Conservation (phyloP, 2,888 invertebrate genomes). For the Scaeva pyrastri region DNA sequence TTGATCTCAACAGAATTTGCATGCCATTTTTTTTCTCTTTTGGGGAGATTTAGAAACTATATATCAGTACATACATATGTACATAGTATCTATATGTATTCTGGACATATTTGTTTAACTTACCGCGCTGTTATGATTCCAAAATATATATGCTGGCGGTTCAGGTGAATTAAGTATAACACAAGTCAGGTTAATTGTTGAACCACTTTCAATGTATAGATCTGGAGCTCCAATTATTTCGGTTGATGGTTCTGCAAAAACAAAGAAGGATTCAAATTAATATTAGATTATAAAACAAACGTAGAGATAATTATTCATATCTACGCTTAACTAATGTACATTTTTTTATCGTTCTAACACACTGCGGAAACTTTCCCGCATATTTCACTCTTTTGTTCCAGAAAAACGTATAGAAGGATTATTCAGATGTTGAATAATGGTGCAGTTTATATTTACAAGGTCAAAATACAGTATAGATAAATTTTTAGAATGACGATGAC, state of each 20-base stretch:
- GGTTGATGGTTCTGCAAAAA: constrained; percentile 92
- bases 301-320: background rate
- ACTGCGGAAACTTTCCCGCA: background rate
- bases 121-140: constrained; percentile 97
- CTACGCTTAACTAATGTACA: background rate
- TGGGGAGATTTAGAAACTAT: too few relatives aligned
- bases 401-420: background rate
- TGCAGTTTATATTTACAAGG: constrained; percentile 26
- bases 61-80: too few relatives aligned
- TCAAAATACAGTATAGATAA: constrained; percentile 3
- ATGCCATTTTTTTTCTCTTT: too few relatives aligned
- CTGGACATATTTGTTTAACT: constrained; percentile 84
- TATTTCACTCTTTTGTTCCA: background rate
- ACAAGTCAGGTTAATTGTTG: constrained; percentile 97
- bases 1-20: too few relatives aligned
- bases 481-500: background rate
- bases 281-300: too few relatives aligned
- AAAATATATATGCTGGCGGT: constrained; percentile 96
- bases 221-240: constrained; percentile 96
- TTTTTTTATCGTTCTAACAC: background rate
- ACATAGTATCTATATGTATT: too few relatives aligned
- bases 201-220: constrained; percentile 95
- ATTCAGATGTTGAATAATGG: constrained; percentile 15
- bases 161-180: constrained; percentile 95
- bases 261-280: too few relatives aligned